phyloP scores from a whole-genome alignment of 2,888 invertebrate species.

The Acanthococcus lagerstroemiae region DNA sequence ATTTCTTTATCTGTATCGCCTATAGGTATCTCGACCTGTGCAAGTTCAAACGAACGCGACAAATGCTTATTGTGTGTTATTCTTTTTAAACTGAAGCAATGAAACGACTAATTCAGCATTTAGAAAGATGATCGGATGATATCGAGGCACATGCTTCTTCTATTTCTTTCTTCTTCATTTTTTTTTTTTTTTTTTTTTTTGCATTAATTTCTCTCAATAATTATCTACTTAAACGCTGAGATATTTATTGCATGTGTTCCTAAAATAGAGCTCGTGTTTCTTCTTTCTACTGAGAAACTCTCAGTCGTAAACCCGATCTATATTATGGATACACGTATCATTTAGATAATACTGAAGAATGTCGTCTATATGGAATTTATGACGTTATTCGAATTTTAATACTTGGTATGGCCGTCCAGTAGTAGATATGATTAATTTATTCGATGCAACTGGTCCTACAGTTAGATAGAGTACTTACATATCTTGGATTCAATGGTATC shows the following conservation, averaged over 20 bases:
- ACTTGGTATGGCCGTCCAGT: background rate
- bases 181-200: conserved; percentile 7
- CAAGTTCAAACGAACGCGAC: background rate
- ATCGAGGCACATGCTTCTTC: conserved; percentile 8
- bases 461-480: too few species aligned
- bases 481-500: too few species aligned
- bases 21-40: too few species aligned
- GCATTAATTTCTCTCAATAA: conserved; percentile 23
- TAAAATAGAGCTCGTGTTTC: too few species aligned
- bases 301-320: too few species aligned
- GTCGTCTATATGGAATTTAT: background rate
- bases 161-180: conserved; percentile 7
- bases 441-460: too few species aligned
- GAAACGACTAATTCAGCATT: background rate
- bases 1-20: too few species aligned
- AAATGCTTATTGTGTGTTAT: conserved; percentile 1
- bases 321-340: too few species aligned
- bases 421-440: background rate
- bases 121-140: conserved; percentile 20
- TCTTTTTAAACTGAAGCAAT: background rate
- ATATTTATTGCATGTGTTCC: conserved; percentile 10
- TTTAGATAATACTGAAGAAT: background rate
- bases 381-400: background rate
- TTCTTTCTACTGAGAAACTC: too few species aligned
- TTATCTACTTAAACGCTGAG: background rate